A percentile compares a stretch with the other conserved stretches of the same genome.
Evolutionary conservation across 1,140 invertebrate species (phyloP).

Genomic region (Trichogramma pretiosum): DNA sequence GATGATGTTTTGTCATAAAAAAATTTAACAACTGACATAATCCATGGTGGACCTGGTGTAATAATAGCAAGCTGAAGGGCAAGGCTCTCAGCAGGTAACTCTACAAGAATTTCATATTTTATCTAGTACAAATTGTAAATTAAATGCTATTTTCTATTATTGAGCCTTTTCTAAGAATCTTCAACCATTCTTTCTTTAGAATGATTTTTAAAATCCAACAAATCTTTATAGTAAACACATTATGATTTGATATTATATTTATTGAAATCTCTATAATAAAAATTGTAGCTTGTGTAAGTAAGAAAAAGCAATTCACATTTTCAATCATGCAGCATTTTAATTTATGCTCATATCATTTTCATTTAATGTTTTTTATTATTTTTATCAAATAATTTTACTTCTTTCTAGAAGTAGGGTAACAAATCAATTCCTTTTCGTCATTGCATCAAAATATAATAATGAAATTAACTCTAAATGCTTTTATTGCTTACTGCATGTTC

Average conservation of each 20-base stretch:
- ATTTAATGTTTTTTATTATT: too few relatives aligned
- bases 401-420: too few relatives aligned
- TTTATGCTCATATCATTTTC: too few relatives aligned
- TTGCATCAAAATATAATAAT: slow-evolving; percentile 1
- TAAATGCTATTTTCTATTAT: neutral
- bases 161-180: slow-evolving; percentile 5
- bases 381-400: too few relatives aligned
- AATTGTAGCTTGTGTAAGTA: too few relatives aligned
- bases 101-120: slow-evolving; percentile 27
- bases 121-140: slow-evolving; percentile 19
- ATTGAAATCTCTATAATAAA: too few relatives aligned
- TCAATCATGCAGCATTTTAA: too few relatives aligned
- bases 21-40: slow-evolving; percentile 39
- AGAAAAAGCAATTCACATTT: too few relatives aligned
- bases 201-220: too few relatives aligned
- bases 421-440: too few relatives aligned
- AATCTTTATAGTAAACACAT: too few relatives aligned
- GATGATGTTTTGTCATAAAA: slow-evolving; percentile 36
- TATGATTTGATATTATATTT: too few relatives aligned
- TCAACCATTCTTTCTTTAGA: neutral
- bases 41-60: slow-evolving; percentile 48
- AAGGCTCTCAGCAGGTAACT: slow-evolving; percentile 70
- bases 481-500: slow-evolving; percentile 14
- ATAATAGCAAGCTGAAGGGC: slow-evolving; percentile 73
- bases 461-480: slow-evolving; percentile 5